A percentile compares a stretch with the other conserved stretches of the same genome.
Evolutionary conservation across 2,797 vertebrate species (phyloP).

Genomic region (Pogoniulus pusillus): DNA sequence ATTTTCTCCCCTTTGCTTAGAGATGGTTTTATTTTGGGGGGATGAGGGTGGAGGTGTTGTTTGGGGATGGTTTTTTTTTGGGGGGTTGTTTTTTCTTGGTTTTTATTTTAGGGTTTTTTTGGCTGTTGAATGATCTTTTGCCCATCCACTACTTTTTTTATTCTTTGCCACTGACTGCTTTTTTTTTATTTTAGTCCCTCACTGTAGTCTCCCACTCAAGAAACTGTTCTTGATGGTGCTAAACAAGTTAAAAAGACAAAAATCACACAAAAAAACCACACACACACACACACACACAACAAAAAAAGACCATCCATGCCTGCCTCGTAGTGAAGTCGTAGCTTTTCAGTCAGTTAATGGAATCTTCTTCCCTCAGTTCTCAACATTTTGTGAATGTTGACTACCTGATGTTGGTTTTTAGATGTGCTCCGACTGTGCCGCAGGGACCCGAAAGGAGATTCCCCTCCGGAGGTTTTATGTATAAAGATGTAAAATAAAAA

Average conservation of each 20-base stretch:
- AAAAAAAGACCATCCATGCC: constrained; percentile 80
- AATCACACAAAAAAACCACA: too few species aligned
- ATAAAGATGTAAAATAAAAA: constrained; percentile 99
- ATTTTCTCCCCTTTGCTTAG: constrained; percentile 79
- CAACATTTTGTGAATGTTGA: constrained; percentile 99
- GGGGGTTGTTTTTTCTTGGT: too few species aligned
- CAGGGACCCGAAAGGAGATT: constrained; percentile 87
- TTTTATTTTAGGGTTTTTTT: too few species aligned
- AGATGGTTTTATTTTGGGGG: constrained; percentile 67
- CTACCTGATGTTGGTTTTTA: constrained; percentile 84
- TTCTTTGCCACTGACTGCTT: constrained; percentile 75
- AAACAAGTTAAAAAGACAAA: constrained; percentile 80
- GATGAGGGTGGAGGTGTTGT: too few species aligned
- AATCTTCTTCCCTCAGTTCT: constrained; percentile 87
- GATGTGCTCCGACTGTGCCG: constrained; percentile 94
- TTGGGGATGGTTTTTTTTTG: too few species aligned
- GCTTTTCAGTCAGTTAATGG: constrained; percentile 74
- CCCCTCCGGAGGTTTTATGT: constrained; percentile 96
- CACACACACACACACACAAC: too few species aligned
- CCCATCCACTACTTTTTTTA: constrained; percentile 88
- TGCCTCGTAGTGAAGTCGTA: constrained; percentile 96
- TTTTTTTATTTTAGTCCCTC: too few species aligned
- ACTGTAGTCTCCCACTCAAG: constrained; percentile 77
- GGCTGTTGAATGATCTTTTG: constrained; percentile 87
- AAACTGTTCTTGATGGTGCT: constrained; percentile 97